Evolutionary conservation across 1,140 invertebrate species (phyloP), one percentile per base, ranked within the genome.

Genomic region (Sycophila sp.): DNA sequence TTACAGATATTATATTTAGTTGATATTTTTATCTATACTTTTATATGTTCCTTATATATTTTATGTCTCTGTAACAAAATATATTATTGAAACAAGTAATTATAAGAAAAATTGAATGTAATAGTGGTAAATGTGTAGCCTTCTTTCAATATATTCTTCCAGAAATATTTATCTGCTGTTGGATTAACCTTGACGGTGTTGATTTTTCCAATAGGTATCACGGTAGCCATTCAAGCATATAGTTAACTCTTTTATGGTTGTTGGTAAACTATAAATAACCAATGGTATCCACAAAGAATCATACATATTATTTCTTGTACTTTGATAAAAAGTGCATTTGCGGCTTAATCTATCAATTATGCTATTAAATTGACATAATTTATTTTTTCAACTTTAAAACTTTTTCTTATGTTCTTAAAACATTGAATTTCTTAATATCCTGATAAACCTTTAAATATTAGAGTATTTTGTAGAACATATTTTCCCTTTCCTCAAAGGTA

Each of bases 141-240:
- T 13, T 42, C 24, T 24, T n/a, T n/a, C n/a, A n/a, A n/a, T n/a
- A n/a, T n/a, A n/a, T n/a, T n/a, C 40, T 63, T 56, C 17, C 47
- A 47, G 36, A 66, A 62, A 62, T 56, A 67, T 72, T 67, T 67
- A 24, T 67, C 42, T 65, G 45, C 28, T 67, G 47, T 59, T 62
- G 38, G 49, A 55, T 67, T 62, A 62, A 26, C 76, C 76, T 80
- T 77, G 78, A 62, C 71, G 70, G 74, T 80, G 75, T 80, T 80
- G 78, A 76, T 74, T 84, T 83, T 84, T 84, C 84, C 82, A 81
- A 84, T 84, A 84, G 78, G 73, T 77, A 80, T 71, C 74, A 74
- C 81, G 78, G 78, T 79, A 82, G 74, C 73, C 76, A 79, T 82
- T 81, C 80, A 79, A 76, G 77, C 79, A 80, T 77, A 80, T 74